Conservation (phyloP, 2,797 vertebrate genomes). For the Spizella passerina region DNA sequence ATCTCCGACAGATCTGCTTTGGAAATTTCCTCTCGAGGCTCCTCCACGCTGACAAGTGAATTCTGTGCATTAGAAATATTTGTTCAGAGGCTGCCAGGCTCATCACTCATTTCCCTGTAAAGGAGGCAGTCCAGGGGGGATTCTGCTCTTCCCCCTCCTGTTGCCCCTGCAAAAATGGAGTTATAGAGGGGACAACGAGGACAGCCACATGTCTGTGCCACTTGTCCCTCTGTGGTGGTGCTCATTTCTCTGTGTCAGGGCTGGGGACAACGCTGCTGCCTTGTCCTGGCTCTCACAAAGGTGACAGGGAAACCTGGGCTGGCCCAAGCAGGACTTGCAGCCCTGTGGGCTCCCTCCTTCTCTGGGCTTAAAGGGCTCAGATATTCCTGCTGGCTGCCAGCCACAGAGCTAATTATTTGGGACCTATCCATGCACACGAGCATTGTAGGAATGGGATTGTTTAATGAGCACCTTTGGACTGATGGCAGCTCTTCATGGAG, state of each 20-base stretch:
- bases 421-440: background rate
- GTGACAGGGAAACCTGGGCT: background rate
- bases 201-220: background rate
- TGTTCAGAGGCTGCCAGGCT: conserved; percentile 60
- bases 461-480: background rate
- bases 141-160: background rate
- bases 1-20: conserved; percentile 43
- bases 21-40: conserved; percentile 53
- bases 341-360: background rate
- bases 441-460: background rate
- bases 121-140: background rate
- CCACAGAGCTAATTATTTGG: background rate
- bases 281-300: background rate
- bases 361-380: background rate
- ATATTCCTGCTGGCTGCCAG: background rate
- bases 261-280: background rate
- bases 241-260: background rate
- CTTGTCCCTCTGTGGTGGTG: background rate
- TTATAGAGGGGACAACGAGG: background rate
- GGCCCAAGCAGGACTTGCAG: background rate
- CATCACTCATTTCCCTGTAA: background rate
- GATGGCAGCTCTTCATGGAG: background rate
- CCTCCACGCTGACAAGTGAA: conserved; percentile 38
- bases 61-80: conserved; percentile 53
- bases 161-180: background rate